These are phyloP conservation scores for Azemiops feae DNA, from an alignment of 2,113 vertebrate genomes.

Conservation along the genomic window DNA sequence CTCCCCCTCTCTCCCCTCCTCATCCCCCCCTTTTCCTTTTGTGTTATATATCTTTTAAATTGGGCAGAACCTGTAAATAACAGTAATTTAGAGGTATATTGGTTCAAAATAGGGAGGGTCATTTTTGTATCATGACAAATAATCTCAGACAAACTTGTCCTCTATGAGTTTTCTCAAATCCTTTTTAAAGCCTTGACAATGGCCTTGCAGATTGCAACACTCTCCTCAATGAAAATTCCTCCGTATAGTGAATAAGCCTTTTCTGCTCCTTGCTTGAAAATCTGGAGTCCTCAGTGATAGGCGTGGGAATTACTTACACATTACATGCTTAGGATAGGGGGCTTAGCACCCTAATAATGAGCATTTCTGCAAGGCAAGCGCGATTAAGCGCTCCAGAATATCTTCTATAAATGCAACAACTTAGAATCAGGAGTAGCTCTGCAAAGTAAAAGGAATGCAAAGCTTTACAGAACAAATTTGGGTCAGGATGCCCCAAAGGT, in stretches of 20 bases:
- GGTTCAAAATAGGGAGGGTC: neutral
- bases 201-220: neutral
- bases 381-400: neutral
- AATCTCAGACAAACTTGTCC: neutral
- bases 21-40: neutral
- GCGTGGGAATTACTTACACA: neutral
- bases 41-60: neutral
- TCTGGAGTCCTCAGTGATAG: neutral
- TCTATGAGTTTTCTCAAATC: neutral
- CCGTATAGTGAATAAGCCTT: neutral
- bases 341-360: neutral
- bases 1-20: neutral
- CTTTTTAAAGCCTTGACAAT: neutral
- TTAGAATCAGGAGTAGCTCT: neutral
- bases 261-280: neutral
- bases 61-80: too few relatives aligned
- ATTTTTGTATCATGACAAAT: neutral
- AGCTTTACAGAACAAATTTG: neutral
- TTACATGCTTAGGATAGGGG: too few relatives aligned
- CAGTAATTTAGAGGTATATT: neutral
- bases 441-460: neutral
- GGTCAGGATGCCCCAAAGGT: neutral
- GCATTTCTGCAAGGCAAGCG: neutral
- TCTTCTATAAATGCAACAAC: neutral
- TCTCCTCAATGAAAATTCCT: neutral